Percentiles rank a stretch among this genome's conserved stretches.
These are phyloP conservation scores for Delphinus delphis DNA, from an alignment of 2,113 vertebrate genomes.

Conservation along the genomic window DNA sequence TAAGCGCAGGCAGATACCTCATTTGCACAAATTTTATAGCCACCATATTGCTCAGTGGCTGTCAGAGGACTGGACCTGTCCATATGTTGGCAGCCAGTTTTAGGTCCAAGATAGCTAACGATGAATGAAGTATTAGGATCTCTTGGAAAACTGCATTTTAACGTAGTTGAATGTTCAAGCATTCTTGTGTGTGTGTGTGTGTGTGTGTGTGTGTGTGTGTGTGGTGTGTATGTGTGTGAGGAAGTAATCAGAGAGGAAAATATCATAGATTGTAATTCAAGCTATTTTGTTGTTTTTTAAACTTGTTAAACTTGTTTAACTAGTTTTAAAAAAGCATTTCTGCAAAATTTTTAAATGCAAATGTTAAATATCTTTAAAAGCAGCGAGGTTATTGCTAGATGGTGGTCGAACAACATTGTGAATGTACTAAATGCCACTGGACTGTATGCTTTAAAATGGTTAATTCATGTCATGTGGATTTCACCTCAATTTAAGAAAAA, in stretches of 20 bases:
- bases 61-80: constrained; percentile 91
- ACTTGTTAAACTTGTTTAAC: background rate
- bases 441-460: background rate
- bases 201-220: background rate
- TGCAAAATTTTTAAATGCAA: constrained; percentile 71
- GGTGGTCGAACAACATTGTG: background rate
- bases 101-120: constrained; percentile 71
- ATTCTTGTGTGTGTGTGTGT: constrained; percentile 47
- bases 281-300: constrained; percentile 51
- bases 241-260: background rate
- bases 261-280: background rate
- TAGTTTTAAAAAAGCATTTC: constrained; percentile 57
- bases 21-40: constrained; percentile 91
- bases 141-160: background rate
- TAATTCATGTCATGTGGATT: background rate
- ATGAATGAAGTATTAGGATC: constrained; percentile 25
- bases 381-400: constrained; percentile 70
- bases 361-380: constrained; percentile 72
- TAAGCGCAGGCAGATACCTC: constrained; percentile 90
- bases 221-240: background rate
- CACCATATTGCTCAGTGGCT: constrained; percentile 93
- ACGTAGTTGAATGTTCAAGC: constrained; percentile 7
- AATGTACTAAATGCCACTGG: background rate
- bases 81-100: constrained; percentile 90
- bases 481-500: background rate